Evolutionary conservation across 2,888 invertebrate genomes (phyloP), one percentile per base, ranked within the genome.

Genomic region (Catocala sponsa): DNA sequence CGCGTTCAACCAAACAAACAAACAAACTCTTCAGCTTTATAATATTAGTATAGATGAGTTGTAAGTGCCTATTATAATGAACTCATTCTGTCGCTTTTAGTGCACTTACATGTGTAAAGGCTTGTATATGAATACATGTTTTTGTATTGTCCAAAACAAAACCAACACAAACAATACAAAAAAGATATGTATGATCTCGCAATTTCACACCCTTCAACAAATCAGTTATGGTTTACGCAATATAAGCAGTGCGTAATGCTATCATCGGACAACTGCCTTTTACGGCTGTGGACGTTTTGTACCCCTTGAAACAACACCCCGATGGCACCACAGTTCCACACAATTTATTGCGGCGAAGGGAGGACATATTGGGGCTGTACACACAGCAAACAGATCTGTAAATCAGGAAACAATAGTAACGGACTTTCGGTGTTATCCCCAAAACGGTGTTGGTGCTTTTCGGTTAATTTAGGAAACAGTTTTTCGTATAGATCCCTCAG

Each of bases 261-360:
- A 80, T 85, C 81, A 81, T 74, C 76, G 77, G 81, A 78, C 80
- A 78, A 79, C 82, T 82, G 85, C 78, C 80, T 85, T 89, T 89
- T 88, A 85, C 81, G 74, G 79, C 73, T 44, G 12, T 57, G 49
- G 44, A 13, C 44, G 43, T 63, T 78, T 81, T 79, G 63, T 67
- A 65, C 79, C 87, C 85, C 81, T 81, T 64, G 74, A 71, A 75
- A 79, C 74, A 81, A 76, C 78, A 80, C 76, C 79, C 78, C 74
- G 78, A 81, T 78, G 69, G 79, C 72, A 68, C 59, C 54, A 70
- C 65, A 70, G 79, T 74, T 67, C 61, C 53, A 68, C 64, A 70
- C 53, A 64, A 88, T 86, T 87, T 88, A 88, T 87, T 68, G 74
- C 64, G 72, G 71, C 50, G 50, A 57, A 76, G 78, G 79, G 78